These are phyloP conservation scores for Drosophila birchii DNA, from an alignment of 2,888 invertebrate genomes.

Conservation along the genomic window DNA sequence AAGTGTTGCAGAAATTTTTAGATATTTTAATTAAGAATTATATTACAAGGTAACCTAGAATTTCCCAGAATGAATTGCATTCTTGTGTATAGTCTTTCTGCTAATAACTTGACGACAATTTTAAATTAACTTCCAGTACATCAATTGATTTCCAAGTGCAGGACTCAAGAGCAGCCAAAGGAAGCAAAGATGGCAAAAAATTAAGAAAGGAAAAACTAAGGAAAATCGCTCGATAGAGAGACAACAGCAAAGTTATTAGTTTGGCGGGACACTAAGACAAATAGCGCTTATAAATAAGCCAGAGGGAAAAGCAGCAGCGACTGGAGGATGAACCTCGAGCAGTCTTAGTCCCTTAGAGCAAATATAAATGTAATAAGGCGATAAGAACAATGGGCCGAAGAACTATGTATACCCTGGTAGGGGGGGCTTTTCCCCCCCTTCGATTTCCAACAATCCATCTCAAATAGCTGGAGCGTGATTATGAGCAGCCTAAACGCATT, in stretches of 20 bases:
- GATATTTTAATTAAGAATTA: too few relatives aligned
- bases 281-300: constrained; percentile 75
- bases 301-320: constrained; percentile 42
- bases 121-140: not conserved
- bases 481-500: constrained; percentile 76
- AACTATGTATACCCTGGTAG: not conserved
- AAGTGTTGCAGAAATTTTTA: not conserved
- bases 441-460: constrained; percentile 38
- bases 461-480: constrained; percentile 72
- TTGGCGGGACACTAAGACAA: constrained; percentile 70
- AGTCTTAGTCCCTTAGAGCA: constrained; percentile 47
- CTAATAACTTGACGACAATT: not conserved
- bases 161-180: constrained; percentile 25
- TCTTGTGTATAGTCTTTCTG: not conserved
- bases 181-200: constrained; percentile 11
- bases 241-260: constrained; percentile 65
- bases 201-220: not conserved
- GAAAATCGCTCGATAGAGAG: constrained; percentile 7
- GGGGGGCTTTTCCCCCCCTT: not conserved
- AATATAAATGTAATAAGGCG: constrained; percentile 78
- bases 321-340: constrained; percentile 12
- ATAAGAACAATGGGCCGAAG: constrained; percentile 72
- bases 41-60: too few relatives aligned
- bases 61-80: too few relatives aligned
- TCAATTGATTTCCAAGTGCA: constrained; percentile 13